Conservation (phyloP, 2,888 invertebrate genomes). For the Lapara coniferarum region DNA sequence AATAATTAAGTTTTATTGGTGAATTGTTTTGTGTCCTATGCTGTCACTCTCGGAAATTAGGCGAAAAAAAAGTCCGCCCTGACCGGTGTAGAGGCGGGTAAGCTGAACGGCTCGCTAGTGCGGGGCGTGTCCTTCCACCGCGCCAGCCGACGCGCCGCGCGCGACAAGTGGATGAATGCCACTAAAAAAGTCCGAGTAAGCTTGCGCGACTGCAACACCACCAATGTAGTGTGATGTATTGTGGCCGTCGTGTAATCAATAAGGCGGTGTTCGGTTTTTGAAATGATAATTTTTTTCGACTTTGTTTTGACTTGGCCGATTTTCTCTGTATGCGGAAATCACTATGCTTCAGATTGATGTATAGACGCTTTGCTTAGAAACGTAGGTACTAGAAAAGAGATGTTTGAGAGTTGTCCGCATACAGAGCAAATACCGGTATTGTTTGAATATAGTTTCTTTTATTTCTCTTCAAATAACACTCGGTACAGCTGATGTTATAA, state of each 20-base stretch:
- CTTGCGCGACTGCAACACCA: slow-evolving; percentile 43
- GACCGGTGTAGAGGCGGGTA: slow-evolving; percentile 86
- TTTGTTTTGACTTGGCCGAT: background rate
- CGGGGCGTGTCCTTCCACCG: slow-evolving; percentile 87
- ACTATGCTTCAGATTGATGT: no score
- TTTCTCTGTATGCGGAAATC: no score
- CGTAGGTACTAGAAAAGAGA: no score
- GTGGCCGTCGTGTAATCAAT: slow-evolving; percentile 17
- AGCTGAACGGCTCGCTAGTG: slow-evolving; percentile 84
- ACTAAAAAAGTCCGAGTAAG: slow-evolving; percentile 92
- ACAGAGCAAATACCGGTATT: no score
- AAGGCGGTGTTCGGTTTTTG: background rate
- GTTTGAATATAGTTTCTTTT: background rate
- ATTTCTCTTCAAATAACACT: background rate
- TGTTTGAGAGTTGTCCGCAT: no score
- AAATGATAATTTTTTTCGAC: background rate
- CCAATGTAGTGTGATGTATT: slow-evolving; percentile 22
- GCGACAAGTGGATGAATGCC: slow-evolving; percentile 87
- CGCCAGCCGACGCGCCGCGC: slow-evolving; percentile 77
- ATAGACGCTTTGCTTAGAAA: no score
- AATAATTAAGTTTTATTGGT: slow-evolving; percentile 33
- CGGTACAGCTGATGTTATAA: background rate
- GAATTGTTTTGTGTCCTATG: slow-evolving; percentile 57
- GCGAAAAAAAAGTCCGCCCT: slow-evolving; percentile 86
- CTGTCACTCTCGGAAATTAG: slow-evolving; percentile 71